Percentiles rank a stretch among this genome's conserved stretches.
These are phyloP conservation scores for Eupithecia pulchellata DNA, from an alignment of 2,888 invertebrate genomes.

Conservation along the genomic window DNA sequence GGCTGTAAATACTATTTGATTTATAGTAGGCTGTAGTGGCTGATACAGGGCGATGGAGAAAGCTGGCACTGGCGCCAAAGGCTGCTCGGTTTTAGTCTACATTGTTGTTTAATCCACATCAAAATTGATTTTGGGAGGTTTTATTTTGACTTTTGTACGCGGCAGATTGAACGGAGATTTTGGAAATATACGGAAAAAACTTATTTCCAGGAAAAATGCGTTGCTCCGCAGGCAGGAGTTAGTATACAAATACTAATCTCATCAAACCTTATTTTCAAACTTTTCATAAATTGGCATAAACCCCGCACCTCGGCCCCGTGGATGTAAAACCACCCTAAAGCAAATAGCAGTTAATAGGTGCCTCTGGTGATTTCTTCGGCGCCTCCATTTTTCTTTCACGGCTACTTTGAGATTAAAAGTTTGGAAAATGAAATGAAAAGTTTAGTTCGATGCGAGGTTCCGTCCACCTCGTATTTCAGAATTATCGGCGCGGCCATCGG, in stretches of 20 bases:
- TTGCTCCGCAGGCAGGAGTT: neutral
- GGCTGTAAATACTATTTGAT: neutral
- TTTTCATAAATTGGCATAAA: slow-evolving; percentile 11
- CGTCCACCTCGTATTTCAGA: slow-evolving; percentile 57
- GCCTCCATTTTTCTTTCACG: slow-evolving; percentile 84
- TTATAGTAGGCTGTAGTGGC: neutral
- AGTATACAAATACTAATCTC: neutral
- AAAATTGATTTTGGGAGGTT: neutral
- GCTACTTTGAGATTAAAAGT: slow-evolving; percentile 85
- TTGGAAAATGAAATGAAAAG: slow-evolving; percentile 82
- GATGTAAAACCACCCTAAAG: slow-evolving; percentile 32
- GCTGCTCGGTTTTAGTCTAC: neutral
- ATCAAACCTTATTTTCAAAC: neutral
- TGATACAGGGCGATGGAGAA: neutral
- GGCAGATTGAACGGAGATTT: too few species aligned
- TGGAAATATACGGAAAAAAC: too few species aligned
- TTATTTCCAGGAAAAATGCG: neutral
- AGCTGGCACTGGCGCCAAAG: neutral
- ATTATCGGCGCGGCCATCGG: slow-evolving; percentile 33
- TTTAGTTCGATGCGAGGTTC: slow-evolving; percentile 66
- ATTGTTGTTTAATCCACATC: neutral
- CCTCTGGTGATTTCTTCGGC: slow-evolving; percentile 82
- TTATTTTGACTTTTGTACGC: neutral
- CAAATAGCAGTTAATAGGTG: slow-evolving; percentile 76
- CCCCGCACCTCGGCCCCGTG: neutral